Conservation (phyloP, 92 coral and sea anemone species). For the Isaurus tuberculatus region DNA sequence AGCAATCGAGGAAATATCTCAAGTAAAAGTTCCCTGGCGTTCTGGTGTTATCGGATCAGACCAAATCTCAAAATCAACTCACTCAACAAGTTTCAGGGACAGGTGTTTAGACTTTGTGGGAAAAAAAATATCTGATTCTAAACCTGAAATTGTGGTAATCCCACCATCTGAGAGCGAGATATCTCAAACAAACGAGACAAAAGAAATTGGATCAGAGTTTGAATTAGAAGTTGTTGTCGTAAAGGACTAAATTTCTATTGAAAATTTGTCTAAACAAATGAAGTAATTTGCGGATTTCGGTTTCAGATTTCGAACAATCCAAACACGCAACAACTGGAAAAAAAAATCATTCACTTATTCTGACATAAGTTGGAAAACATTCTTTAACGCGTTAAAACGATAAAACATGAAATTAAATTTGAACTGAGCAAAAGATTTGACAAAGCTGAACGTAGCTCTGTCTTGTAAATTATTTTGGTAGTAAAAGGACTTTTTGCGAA, state of each 20-base stretch:
- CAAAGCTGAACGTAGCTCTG: no score
- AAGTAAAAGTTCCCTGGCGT: constrained; percentile 55
- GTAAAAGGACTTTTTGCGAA: no score
- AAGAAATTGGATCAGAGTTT: background rate
- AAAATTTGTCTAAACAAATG: background rate
- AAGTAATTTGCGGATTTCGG: background rate
- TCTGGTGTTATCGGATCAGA: constrained; percentile 21
- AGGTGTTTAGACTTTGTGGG: background rate
- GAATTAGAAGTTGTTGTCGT: constrained; percentile 26
- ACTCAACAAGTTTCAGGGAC: background rate
- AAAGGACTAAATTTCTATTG: background rate
- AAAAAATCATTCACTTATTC: no score
- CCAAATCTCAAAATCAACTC: background rate
- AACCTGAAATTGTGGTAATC: constrained; percentile 2
- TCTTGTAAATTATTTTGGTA: no score
- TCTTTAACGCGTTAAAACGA: no score
- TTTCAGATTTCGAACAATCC: background rate
- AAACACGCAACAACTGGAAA: no score
- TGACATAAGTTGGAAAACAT: no score
- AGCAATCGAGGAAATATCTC: constrained; percentile 83
- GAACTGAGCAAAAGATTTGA: no score
- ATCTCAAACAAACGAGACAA: background rate
- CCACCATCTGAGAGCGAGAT: constrained; percentile 4
- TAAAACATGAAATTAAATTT: no score
- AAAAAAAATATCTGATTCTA: background rate